Conservation (phyloP, 2,113 vertebrate genomes). For the Clarias macrocephalus region DNA sequence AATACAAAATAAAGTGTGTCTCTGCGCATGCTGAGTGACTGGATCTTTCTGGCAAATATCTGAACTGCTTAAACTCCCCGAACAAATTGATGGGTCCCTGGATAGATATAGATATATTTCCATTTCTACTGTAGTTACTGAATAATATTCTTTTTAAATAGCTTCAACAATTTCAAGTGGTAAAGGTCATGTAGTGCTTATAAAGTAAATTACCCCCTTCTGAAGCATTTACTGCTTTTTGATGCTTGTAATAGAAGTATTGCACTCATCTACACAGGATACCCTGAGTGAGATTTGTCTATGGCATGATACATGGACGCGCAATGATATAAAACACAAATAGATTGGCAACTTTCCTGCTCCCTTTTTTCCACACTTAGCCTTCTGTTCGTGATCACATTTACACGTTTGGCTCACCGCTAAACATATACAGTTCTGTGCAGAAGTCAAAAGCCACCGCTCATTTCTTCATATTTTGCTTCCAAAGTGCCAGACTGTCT, state of each 20-base stretch:
- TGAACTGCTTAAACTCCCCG: background rate
- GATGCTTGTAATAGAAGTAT: background rate
- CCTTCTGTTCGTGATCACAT: background rate
- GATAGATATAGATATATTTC: background rate
- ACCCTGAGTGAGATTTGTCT: background rate
- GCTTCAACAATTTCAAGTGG: background rate
- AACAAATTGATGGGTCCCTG: background rate
- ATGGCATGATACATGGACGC: background rate
- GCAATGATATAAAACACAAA: background rate
- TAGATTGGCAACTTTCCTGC: background rate
- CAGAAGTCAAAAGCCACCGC: too few species aligned
- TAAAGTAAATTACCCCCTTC: background rate
- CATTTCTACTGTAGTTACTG: background rate
- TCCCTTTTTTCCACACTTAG: background rate
- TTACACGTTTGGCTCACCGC: background rate
- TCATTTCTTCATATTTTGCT: too few species aligned
- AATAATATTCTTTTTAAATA: background rate
- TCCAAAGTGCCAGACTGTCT: too few species aligned
- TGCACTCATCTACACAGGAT: background rate
- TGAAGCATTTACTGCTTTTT: background rate
- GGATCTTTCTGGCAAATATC: background rate
- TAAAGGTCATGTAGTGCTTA: background rate
- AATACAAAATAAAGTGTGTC: background rate
- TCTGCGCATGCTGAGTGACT: background rate
- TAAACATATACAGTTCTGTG: background rate